Conservation (phyloP, 2,113 vertebrate species). For the Mastomys natalensis region DNA sequence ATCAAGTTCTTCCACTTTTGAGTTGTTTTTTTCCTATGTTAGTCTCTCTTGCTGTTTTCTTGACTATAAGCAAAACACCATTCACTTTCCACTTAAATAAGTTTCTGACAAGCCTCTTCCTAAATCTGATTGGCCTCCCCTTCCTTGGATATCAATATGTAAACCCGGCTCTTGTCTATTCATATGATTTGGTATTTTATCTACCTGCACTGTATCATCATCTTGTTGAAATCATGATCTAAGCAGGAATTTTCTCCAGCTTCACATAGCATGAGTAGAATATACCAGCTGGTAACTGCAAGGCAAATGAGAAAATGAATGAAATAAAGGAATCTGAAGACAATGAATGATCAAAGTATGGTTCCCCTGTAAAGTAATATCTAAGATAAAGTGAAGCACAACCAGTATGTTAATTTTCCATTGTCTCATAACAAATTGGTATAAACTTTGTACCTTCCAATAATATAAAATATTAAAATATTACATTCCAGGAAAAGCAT, state of each 20-base stretch:
- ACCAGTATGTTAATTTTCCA: neutral
- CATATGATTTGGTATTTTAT: neutral
- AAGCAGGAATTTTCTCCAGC: neutral
- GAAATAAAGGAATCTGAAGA: neutral
- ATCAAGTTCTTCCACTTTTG: neutral
- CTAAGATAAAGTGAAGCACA: neutral
- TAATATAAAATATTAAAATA: neutral
- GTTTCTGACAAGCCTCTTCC: neutral
- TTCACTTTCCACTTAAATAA: conserved; percentile 1
- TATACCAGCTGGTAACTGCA: neutral
- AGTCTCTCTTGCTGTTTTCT: neutral
- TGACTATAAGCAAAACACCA: neutral
- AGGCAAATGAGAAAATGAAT: neutral
- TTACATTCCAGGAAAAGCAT: neutral
- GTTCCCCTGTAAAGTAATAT: neutral
- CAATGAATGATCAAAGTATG: conserved; percentile 3
- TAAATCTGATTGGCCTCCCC: neutral
- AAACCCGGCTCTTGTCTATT: neutral
- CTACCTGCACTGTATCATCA: neutral
- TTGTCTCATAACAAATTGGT: neutral
- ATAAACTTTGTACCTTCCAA: neutral
- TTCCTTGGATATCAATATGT: neutral
- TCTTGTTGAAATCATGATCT: neutral
- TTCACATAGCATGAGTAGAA: neutral
- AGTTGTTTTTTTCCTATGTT: neutral